Evolutionary conservation across 1,140 invertebrate species (phyloP), one percentile per base, ranked within the genome.

Genomic region (Agrypnia vestita): DNA sequence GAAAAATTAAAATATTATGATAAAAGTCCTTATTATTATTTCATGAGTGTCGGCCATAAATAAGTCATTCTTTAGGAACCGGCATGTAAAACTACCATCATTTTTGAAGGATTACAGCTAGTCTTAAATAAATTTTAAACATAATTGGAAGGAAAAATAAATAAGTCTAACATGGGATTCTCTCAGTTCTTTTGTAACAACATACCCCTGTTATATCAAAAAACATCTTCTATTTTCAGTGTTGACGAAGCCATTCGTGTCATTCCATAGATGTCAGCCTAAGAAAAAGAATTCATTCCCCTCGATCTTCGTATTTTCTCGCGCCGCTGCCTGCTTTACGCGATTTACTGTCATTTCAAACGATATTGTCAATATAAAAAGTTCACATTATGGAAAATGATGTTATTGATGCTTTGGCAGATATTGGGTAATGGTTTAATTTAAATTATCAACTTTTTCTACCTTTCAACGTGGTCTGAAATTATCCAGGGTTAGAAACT

Each of bases 401-500:
- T 25, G 64, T 82, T 12, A 17, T 82, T 25, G 80, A 82, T 11
- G 61, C 80, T 35, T 74, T 82, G 73, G 44, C 61, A n/a, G 80
- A 82, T 12, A 79, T 79, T 53, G 80, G 80, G 80, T 82, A 51
- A 13, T 47, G 46, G 9, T 47, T 47, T 53, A 47, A 43, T 74
- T 62, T 35, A 47, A 62, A 49, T 21, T 11, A n/a, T 19, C 19
- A 19, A 62, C 12, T 55, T 44, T 69, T 44, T 49, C 0, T 35
- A 35, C 6, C 25, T 35, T 35, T 35, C 25, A 35, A 35, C 25
- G 25, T 35, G 25, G 25, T 35, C 25, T 35, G 25, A 35, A 35
- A 35, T 35, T 35, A 35, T 35, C 25, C 25, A 6, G 25, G 25
- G 25, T 35, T 35, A 35, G 25, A 35, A 35, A 35, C 1, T 3